Conservation (phyloP, 2,888 invertebrate species). For the Drosophila affinis region DNA sequence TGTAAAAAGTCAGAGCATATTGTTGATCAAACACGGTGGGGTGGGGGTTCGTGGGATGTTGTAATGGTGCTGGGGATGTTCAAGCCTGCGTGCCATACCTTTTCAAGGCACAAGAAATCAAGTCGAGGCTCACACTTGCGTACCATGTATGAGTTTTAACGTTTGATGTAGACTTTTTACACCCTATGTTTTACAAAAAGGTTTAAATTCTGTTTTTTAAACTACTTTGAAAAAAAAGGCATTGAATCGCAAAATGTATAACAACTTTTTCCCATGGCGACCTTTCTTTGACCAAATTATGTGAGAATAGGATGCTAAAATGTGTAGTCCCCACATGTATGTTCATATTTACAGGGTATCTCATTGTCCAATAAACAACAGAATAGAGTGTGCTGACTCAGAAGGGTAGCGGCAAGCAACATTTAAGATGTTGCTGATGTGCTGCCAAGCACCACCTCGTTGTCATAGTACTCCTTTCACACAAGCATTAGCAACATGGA, state of each 20-base stretch:
- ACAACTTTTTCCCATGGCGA: too few species aligned
- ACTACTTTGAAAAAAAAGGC: too few species aligned
- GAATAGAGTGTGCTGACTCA: not conserved
- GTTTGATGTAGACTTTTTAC: too few species aligned
- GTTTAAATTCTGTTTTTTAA: too few species aligned
- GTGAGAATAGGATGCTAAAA: too few species aligned
- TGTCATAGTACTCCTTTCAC: not conserved
- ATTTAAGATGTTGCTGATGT: not conserved
- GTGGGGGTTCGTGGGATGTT: not conserved
- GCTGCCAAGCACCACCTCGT: not conserved
- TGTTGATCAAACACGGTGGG: not conserved
- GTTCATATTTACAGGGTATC: not conserved
- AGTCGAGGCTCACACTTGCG: not conserved
- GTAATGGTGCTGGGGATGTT: not conserved
- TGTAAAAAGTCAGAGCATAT: too few species aligned
- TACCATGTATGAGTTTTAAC: not conserved
- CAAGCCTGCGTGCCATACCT: not conserved
- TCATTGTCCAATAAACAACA: not conserved
- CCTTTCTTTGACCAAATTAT: too few species aligned
- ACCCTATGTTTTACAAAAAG: too few species aligned
- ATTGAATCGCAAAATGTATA: not conserved
- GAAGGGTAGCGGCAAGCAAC: not conserved
- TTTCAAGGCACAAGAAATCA: not conserved
- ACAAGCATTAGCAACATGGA: not conserved
- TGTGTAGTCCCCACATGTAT: not conserved